A percentile compares a stretch with the other conserved stretches of the same genome.
Conservation (phyloP, 1,140 invertebrate genomes). For the Cardiocondyla obscurior region DNA sequence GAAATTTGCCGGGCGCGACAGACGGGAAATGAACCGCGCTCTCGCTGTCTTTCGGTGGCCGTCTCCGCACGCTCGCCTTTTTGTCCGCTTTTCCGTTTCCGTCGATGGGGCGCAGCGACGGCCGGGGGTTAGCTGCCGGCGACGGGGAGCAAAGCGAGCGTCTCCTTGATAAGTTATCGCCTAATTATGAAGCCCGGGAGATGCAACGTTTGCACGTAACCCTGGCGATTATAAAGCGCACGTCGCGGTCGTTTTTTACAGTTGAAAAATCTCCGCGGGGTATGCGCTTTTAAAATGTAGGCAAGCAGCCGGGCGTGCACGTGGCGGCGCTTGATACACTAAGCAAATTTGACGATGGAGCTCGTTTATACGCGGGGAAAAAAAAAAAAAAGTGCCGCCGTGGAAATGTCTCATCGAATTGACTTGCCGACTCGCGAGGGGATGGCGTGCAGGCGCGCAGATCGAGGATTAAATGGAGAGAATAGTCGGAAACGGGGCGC, state of each 20-base stretch:
- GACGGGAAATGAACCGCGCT: constrained; percentile 63
- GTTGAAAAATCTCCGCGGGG: constrained; percentile 35
- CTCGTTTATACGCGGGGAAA: constrained; percentile 30
- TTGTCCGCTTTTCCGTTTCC: constrained; percentile 46
- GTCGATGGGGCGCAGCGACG: neutral
- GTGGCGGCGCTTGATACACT: constrained; percentile 22
- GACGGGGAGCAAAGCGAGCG: neutral
- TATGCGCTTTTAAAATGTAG: constrained; percentile 15
- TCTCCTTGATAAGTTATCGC: constrained; percentile 37
- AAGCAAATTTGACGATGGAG: constrained; percentile 40
- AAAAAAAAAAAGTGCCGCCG: neutral
- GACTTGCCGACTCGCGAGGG: constrained; percentile 2
- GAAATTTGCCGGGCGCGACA: constrained; percentile 58
- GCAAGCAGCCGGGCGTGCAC: neutral
- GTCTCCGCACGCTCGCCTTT: neutral
- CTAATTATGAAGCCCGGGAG: constrained; percentile 45
- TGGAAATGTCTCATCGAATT: constrained; percentile 1
- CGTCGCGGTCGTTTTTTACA: constrained; percentile 39
- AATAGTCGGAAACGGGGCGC: no score
- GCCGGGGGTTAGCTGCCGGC: constrained; percentile 5
- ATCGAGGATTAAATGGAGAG: constrained; percentile 17
- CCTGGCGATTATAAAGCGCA: constrained; percentile 10
- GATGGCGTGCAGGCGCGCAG: neutral
- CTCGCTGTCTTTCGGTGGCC: constrained; percentile 49
- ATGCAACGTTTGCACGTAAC: constrained; percentile 36